Evolutionary conservation across 92 coral and sea anemone genomes (phyloP).

Genomic region (Paragorgia papillata): DNA sequence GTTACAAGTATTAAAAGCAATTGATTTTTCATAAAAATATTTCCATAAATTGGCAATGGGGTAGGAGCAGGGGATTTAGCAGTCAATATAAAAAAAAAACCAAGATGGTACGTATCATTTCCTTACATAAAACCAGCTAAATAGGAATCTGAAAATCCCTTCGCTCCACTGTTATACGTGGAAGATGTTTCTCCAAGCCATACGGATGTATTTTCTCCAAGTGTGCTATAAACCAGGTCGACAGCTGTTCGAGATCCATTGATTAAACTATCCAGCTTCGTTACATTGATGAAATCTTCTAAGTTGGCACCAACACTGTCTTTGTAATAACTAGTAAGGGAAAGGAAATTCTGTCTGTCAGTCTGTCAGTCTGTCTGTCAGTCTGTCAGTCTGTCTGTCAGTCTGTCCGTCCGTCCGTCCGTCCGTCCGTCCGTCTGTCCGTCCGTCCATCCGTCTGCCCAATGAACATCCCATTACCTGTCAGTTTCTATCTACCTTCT

Average conservation of each 20-base stretch:
- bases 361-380: not conserved
- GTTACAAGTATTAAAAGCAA: too few species aligned
- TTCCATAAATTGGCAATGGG: too few species aligned
- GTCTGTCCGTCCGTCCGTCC: too few species aligned
- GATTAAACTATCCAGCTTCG: not conserved
- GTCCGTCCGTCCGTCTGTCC: too few species aligned
- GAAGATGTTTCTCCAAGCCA: conserved; percentile 13
- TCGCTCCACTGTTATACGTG: not conserved
- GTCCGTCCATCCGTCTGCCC: too few species aligned
- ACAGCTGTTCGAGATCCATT: not conserved
- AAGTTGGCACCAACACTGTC: not conserved
- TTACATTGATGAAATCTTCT: not conserved
- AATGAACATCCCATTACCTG: too few species aligned
- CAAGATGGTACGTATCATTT: too few species aligned
- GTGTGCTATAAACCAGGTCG: not conserved
- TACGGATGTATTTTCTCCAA: not conserved
- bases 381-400: too few species aligned
- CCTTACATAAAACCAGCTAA: conserved; percentile 9
- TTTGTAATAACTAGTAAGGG: not conserved
- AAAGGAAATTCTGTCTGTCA: not conserved
- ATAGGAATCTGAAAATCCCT: not conserved
- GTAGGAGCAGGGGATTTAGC: too few species aligned
- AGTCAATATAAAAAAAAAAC: too few species aligned
- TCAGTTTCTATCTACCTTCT: too few species aligned
- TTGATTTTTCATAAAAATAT: too few species aligned